phyloP scores from a whole-genome alignment of 2,888 invertebrate genomes.

The Sphaerophoria taeniata region DNA sequence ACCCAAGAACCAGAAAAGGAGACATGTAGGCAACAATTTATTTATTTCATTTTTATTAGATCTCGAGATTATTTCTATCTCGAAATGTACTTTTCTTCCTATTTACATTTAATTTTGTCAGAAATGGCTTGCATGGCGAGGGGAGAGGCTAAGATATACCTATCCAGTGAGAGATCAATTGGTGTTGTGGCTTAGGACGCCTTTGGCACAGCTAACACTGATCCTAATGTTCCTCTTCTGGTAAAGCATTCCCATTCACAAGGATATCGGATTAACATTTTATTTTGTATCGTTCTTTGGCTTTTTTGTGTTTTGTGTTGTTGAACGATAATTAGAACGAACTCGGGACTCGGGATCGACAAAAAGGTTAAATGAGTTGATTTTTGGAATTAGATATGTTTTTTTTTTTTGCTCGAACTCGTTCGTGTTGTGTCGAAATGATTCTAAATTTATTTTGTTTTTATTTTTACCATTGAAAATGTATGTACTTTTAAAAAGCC shows the following conservation, averaged over 20 bases:
- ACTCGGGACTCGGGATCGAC: conserved; percentile 22
- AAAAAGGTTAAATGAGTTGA: conserved; percentile 72
- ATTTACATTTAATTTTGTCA: conserved; percentile 67
- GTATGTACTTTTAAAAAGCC: conserved; percentile 46
- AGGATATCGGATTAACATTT: conserved; percentile 62
- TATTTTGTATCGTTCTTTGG: conserved; percentile 16
- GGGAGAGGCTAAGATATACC: background rate
- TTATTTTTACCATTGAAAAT: background rate
- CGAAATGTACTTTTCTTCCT: conserved; percentile 58
- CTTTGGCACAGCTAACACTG: conserved; percentile 40
- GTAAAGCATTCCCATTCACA: conserved; percentile 21
- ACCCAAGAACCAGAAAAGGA: background rate
- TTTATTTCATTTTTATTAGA: conserved; percentile 70
- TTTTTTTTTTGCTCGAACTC: conserved; percentile 9
- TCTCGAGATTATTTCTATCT: conserved; percentile 68
- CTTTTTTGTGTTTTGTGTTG: conserved; percentile 1
- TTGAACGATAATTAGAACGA: conserved; percentile 51
- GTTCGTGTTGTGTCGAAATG: conserved; percentile 35
- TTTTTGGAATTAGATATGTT: conserved; percentile 69
- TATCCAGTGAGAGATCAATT: conserved; percentile 68
- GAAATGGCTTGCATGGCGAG: background rate
- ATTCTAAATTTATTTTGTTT: conserved; percentile 43
- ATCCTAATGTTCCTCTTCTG: conserved; percentile 43
- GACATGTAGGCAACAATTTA: conserved; percentile 43
- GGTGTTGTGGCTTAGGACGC: conserved; percentile 61